These are phyloP conservation scores for Physocephala rufipes DNA, from an alignment of 2,888 invertebrate species.

Conservation along the genomic window DNA sequence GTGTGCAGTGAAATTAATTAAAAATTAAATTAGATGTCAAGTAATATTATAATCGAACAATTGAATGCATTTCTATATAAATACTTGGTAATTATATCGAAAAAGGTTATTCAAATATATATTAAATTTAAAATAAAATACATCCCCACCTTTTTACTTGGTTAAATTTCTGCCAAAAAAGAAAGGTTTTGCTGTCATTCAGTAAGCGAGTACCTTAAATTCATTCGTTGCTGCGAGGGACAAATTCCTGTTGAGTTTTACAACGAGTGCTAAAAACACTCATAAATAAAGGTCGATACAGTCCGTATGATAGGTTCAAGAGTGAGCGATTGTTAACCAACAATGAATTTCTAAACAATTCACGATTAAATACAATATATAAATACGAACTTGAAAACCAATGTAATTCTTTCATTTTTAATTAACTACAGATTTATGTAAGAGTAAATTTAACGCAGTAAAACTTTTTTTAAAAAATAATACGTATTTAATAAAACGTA, in stretches of 20 bases:
- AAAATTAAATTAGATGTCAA: neutral
- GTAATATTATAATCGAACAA: too few relatives aligned
- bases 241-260: conserved; percentile 38
- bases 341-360: too few relatives aligned
- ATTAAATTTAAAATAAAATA: conserved; percentile 36
- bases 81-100: neutral
- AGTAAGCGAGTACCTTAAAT: conserved; percentile 2
- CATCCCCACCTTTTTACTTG: conserved; percentile 62
- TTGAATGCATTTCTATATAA: too few relatives aligned
- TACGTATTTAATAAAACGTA: too few relatives aligned
- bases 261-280: neutral
- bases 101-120: neutral
- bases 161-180: conserved; percentile 60
- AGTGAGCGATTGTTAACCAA: too few relatives aligned
- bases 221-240: conserved; percentile 22
- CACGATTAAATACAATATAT: too few relatives aligned
- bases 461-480: too few relatives aligned
- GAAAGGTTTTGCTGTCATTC: conserved; percentile 55
- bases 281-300: neutral
- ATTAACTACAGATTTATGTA: too few relatives aligned
- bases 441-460: too few relatives aligned
- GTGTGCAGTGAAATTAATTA: conserved; percentile 54
- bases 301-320: too few relatives aligned
- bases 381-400: too few relatives aligned
- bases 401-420: too few relatives aligned